phyloP scores from a whole-genome alignment of 1,140 invertebrate species.

The Hypothenemus hampei region DNA sequence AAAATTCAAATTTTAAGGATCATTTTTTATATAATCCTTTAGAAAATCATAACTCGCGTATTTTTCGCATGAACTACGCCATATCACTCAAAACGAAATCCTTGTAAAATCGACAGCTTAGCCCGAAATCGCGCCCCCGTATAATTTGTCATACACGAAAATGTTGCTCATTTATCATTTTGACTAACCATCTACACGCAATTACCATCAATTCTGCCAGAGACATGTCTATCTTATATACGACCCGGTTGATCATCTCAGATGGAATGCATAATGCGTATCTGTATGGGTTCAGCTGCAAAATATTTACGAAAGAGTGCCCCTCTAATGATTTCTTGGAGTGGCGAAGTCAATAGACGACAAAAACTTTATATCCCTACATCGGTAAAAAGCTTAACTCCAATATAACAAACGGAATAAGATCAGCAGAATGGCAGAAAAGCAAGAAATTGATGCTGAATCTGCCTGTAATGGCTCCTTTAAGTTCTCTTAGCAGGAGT shows the following conservation, averaged over 20 bases:
- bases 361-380: no score
- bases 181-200: conserved; percentile 9
- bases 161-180: conserved; percentile 18
- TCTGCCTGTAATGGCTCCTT: conserved; percentile 28
- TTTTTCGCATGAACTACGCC: no score
- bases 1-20: no score
- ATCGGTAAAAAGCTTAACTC: conserved; percentile 8
- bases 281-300: neutral
- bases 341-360: no score
- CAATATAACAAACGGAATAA: conserved; percentile 11
- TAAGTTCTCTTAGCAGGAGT: conserved; percentile 23
- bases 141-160: conserved; percentile 16
- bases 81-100: conserved; percentile 1
- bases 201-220: conserved; percentile 10
- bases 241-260: neutral
- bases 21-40: no score
- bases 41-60: no score
- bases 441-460: conserved; percentile 26
- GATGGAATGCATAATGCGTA: neutral
- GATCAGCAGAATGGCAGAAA: conserved; percentile 19
- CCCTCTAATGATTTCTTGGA: neutral
- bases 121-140: conserved; percentile 3
- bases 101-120: conserved; percentile 16
- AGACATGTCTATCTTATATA: conserved; percentile 3
- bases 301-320: neutral